phyloP scores from a whole-genome alignment of 92 coral and sea anemone species.

The Paragorgia papillata region DNA sequence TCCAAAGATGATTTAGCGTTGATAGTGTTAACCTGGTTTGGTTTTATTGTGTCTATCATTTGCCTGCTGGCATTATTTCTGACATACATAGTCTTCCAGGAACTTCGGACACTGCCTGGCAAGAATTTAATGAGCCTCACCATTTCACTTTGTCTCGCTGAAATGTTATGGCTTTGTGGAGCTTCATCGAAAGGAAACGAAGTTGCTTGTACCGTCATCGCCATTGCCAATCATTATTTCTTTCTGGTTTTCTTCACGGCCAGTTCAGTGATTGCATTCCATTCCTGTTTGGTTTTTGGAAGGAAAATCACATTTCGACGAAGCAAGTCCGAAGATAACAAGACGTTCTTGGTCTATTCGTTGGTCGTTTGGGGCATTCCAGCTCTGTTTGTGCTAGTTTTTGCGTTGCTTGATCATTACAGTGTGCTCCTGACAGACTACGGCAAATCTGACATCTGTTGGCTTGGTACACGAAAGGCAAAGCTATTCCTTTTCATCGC shows the following conservation, averaged over 20 bases:
- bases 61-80: not conserved
- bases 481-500: constrained; percentile 23
- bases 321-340: constrained; percentile 19
- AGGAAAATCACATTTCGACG: constrained; percentile 21
- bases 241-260: constrained; percentile 35
- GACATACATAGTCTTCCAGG: not conserved
- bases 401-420: constrained; percentile 23
- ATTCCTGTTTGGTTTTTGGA: constrained; percentile 34
- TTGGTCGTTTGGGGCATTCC: constrained; percentile 25
- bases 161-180: constrained; percentile 28
- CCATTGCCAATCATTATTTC: constrained; percentile 37
- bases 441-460: constrained; percentile 8
- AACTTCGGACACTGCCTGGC: constrained; percentile 2
- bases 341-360: constrained; percentile 11
- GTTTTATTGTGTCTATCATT: constrained; percentile 1
- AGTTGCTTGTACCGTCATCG: constrained; percentile 30
- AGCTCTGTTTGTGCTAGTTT: constrained; percentile 21
- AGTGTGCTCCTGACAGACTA: constrained; percentile 16
- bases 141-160: constrained; percentile 35
- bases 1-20: constrained; percentile 2
- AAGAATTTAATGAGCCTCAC: constrained; percentile 23
- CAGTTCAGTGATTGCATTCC: constrained; percentile 37
- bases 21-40: constrained; percentile 2
- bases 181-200: not conserved
- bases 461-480: constrained; percentile 25